Evolutionary conservation across 2,888 invertebrate genomes (phyloP), one percentile per base, ranked within the genome.

Genomic region (Drosophila recens): DNA sequence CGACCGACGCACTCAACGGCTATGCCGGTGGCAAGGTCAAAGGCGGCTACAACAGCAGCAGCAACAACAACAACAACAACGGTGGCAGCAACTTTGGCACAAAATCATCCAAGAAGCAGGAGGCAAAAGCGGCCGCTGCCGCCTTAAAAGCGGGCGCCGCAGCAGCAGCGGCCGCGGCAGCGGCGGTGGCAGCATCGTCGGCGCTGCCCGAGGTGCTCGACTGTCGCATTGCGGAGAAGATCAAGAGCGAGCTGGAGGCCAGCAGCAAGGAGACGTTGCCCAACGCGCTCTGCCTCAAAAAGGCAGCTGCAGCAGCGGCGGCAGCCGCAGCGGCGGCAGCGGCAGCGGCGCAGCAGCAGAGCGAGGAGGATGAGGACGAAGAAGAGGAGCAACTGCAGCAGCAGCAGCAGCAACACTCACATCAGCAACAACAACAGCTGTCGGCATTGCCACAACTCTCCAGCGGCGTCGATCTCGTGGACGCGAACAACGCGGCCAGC

Each of bases 181-280:
- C 83, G 42, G 78, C 78, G 23, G 80, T 72, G 40, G 78, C 77
- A 36, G 77, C 75, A 42, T 67, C 80, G 8, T 53, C 73, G 8
- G 72, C 67, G 0, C 67, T 92, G 51, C 92, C 93, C 13, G 93
- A 93, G 80, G 92, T 93, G 4, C 76, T 93, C 0, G 93, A 93
- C 66, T 93, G 93, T 63, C 90, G 93, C 69, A 93, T 93, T 30
- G 93, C 92, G 11, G 93, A 93, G 79, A 93, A 93, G 78, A 93
- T 93, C 62, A 92, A 93, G 69, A 93, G 91, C 72, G 93, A 93
- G 62, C 72, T 93, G 64, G 93, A 92, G 71, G 92, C 92, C 4
- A 87, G 87, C n/a, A 83, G 87, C 49, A 90, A 91, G 67, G 91
- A 90, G 51, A 72, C 90, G 1, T 64, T 87, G 51, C 83, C 79